Percentiles rank a stretch among this genome's conserved stretches.
Evolutionary conservation across 1,140 invertebrate genomes (phyloP).

Genomic region (Danaus plexippus): DNA sequence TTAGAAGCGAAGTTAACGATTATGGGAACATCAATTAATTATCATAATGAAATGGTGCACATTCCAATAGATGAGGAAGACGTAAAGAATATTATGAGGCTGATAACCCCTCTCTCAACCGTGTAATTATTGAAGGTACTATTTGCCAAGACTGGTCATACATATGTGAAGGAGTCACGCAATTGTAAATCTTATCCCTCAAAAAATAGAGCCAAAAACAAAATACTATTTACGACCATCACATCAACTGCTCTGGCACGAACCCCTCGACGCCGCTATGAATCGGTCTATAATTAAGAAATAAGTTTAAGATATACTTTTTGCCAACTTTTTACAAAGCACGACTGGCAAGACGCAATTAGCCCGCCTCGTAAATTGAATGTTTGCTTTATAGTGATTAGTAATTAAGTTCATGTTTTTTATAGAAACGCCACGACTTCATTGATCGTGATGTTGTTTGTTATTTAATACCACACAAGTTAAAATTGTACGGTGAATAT

Average conservation of each 20-base stretch:
- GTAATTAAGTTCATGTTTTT: conserved; percentile 66
- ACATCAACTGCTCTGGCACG: conserved; percentile 45
- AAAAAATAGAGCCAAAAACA: conserved; percentile 22
- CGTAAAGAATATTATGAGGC: conserved; percentile 55
- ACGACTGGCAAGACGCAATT: conserved; percentile 60
- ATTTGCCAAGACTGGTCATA: conserved; percentile 42
- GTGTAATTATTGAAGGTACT: conserved; percentile 65
- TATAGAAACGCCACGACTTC: conserved; percentile 39
- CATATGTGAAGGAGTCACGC: conserved; percentile 18
- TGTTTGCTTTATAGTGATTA: conserved; percentile 71
- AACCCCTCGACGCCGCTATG: conserved; percentile 53
- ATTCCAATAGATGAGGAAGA: conserved; percentile 47
- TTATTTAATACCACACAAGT: conserved; percentile 45
- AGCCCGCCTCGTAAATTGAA: conserved; percentile 70
- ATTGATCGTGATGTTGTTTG: conserved; percentile 45
- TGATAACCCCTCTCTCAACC: conserved; percentile 64
- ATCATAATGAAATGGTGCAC: conserved; percentile 46
- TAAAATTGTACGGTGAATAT: conserved; percentile 44
- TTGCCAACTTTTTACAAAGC: conserved; percentile 65
- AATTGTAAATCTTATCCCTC: conserved; percentile 23
- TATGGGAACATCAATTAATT: conserved; percentile 14
- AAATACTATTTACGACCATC: conserved; percentile 12
- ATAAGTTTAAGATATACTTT: conserved; percentile 69
- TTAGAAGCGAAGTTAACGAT: too few relatives aligned
- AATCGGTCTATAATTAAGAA: conserved; percentile 72